A percentile compares a stretch with the other conserved stretches of the same genome.
Conservation (phyloP, 2,888 invertebrate genomes). For the Nezara viridula region DNA sequence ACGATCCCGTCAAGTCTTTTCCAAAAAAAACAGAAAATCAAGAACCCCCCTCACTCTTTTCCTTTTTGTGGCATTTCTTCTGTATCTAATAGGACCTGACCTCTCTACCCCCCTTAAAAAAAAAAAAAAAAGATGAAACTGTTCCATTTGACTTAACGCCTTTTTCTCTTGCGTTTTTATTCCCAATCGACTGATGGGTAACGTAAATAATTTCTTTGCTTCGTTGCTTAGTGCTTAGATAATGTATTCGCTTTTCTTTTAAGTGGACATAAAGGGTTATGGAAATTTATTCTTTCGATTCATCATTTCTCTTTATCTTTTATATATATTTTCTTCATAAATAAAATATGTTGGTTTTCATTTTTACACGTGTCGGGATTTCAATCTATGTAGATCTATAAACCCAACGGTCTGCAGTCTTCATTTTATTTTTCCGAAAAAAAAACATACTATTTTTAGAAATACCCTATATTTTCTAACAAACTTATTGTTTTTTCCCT, state of each 20-base stretch:
- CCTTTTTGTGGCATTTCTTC: slow-evolving; percentile 27
- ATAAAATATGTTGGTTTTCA: neutral
- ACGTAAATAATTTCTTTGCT: slow-evolving; percentile 26
- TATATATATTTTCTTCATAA: neutral
- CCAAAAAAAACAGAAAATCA: slow-evolving; percentile 2
- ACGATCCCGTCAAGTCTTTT: slow-evolving; percentile 8
- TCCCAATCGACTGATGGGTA: neutral
- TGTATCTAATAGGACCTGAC: slow-evolving; percentile 30
- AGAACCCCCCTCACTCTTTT: neutral
- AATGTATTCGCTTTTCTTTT: neutral
- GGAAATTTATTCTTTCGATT: neutral
- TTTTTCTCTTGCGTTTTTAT: neutral
- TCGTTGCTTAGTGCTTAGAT: neutral
- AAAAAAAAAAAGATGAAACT: neutral
- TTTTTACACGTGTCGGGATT: neutral
- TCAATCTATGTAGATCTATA: neutral
- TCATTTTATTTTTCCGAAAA: too few species aligned
- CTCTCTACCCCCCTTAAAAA: neutral
- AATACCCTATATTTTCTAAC: too few species aligned
- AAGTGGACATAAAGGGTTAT: neutral
- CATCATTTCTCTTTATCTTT: neutral
- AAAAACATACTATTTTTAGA: too few species aligned
- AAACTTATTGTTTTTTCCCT: too few species aligned
- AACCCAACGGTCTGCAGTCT: too few species aligned
- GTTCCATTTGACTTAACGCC: slow-evolving; percentile 36